Percentiles rank a stretch among this genome's conserved stretches.
These are phyloP conservation scores for Oncorhynchus clarkii DNA, from an alignment of 2,113 vertebrate species.

Conservation along the genomic window DNA sequence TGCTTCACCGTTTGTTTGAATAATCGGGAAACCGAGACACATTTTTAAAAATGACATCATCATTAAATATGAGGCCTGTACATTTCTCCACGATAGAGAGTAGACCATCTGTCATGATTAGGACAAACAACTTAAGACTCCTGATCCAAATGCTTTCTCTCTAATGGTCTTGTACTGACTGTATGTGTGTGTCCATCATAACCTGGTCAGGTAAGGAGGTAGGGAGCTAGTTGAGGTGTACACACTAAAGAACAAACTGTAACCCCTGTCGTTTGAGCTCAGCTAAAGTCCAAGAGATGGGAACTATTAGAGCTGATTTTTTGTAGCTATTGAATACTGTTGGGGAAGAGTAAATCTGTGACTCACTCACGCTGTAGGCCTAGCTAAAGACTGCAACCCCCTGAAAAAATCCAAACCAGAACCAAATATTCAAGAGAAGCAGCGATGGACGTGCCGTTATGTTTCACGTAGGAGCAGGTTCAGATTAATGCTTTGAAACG, in stretches of 20 bases:
- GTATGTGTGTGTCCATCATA: background rate
- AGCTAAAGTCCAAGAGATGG: too few species aligned
- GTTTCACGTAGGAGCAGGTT: constrained; percentile 35
- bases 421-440: constrained; percentile 9
- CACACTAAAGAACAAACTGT: too few species aligned
- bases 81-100: constrained; percentile 35
- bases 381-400: background rate
- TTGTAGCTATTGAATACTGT: too few species aligned
- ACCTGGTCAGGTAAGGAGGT: background rate
- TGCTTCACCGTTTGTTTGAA: constrained; percentile 42
- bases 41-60: constrained; percentile 32
- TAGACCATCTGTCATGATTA: background rate
- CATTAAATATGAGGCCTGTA: constrained; percentile 36
- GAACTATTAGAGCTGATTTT: too few species aligned
- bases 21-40: constrained; percentile 6
- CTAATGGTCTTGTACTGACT: constrained; percentile 28
- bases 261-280: too few species aligned
- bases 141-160: background rate
- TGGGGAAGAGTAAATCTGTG: too few species aligned
- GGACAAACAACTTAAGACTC: background rate
- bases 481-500: constrained; percentile 36
- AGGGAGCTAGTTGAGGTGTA: too few species aligned
- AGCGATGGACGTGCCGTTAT: background rate
- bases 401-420: constrained; percentile 1
- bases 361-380: background rate